A percentile compares a stretch with the other conserved stretches of the same genome.
Evolutionary conservation across 1,140 invertebrate species (phyloP).

Genomic region (Epicauta chinensis): DNA sequence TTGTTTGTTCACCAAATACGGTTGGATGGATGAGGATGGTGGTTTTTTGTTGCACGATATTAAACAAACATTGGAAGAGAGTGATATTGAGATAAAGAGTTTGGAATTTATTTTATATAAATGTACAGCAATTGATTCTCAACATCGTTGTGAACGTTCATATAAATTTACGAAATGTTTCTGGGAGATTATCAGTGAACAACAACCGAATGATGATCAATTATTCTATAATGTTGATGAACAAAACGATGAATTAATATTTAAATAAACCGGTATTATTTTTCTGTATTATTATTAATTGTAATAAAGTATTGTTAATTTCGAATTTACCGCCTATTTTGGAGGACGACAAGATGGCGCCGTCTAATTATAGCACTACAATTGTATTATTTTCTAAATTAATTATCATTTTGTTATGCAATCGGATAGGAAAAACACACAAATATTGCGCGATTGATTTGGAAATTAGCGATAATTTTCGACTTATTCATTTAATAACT

Average conservation of each 20-base stretch:
- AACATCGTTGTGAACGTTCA: conserved; percentile 29
- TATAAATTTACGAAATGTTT: conserved; percentile 32
- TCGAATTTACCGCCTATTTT: too few relatives aligned
- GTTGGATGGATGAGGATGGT: conserved; percentile 35
- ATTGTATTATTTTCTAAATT: too few relatives aligned
- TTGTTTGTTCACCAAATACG: conserved; percentile 34
- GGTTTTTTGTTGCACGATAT: conserved; percentile 32
- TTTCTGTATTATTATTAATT: too few relatives aligned
- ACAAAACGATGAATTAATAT: neutral
- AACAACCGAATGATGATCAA: conserved; percentile 23
- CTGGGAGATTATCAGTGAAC: conserved; percentile 32
- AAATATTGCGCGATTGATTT: too few relatives aligned
- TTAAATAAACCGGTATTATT: too few relatives aligned
- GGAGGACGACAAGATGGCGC: too few relatives aligned
- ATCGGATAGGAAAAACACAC: too few relatives aligned
- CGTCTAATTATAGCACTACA: too few relatives aligned
- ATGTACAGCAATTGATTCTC: conserved; percentile 29
- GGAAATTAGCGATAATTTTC: too few relatives aligned
- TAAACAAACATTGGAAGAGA: conserved; percentile 25
- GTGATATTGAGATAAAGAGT: conserved; percentile 24
- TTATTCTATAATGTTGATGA: conserved; percentile 24
- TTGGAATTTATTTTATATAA: conserved; percentile 32
- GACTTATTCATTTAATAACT: too few relatives aligned
- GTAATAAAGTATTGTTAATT: too few relatives aligned
- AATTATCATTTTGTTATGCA: too few relatives aligned